phyloP scores from a whole-genome alignment of 2,888 invertebrate species.

The Pandemis cinnamomeana region DNA sequence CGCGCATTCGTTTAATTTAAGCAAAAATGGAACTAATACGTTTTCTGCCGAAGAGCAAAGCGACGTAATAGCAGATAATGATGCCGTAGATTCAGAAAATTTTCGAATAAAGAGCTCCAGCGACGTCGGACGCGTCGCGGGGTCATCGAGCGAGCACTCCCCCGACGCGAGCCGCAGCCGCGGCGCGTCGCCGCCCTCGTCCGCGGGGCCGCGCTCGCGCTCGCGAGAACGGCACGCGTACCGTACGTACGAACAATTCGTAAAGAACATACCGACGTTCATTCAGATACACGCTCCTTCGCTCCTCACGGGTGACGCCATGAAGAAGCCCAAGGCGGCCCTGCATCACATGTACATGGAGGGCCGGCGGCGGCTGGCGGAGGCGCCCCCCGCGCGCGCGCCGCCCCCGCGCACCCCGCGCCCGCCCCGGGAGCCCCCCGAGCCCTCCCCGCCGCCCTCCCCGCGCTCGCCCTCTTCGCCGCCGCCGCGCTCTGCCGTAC shows the following conservation, averaged over 20 bases:
- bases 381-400: background rate
- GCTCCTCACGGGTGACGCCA: slow-evolving; percentile 55
- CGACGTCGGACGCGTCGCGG: slow-evolving; percentile 15
- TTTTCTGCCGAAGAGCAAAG: slow-evolving; percentile 24
- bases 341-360: slow-evolving; percentile 55
- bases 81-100: slow-evolving; percentile 18
- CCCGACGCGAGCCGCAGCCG: slow-evolving; percentile 5
- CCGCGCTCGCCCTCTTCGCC: slow-evolving; percentile 33
- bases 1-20: slow-evolving; percentile 19
- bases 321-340: slow-evolving; percentile 52
- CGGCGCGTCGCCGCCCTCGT: slow-evolving; percentile 33
- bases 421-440: too few relatives aligned
- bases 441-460: background rate
- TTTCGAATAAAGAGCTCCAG: slow-evolving; percentile 20
- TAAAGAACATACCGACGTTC: slow-evolving; percentile 59
- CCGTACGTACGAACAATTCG: slow-evolving; percentile 61
- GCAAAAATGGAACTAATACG: slow-evolving; percentile 25
- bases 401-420: background rate
- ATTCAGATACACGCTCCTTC: slow-evolving; percentile 53
- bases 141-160: slow-evolving; percentile 13
- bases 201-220: slow-evolving; percentile 45
- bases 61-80: slow-evolving; percentile 1
- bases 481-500: slow-evolving; percentile 43
- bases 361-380: slow-evolving; percentile 16
- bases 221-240: slow-evolving; percentile 48